phyloP scores from a whole-genome alignment of 2,888 invertebrate species.

The Xylota segnis region DNA sequence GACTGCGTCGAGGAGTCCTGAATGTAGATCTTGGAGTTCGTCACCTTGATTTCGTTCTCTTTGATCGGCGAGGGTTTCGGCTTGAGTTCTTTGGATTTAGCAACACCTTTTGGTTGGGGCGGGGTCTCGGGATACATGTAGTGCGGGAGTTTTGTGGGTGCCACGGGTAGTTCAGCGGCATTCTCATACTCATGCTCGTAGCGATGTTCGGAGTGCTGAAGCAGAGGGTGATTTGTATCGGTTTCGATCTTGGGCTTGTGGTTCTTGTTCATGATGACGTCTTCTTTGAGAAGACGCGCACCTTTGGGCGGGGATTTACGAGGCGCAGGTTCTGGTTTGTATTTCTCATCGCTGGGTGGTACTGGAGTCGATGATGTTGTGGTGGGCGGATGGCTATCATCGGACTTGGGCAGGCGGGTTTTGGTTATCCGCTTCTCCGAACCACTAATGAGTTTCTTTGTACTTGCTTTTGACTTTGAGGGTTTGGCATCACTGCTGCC shows the following conservation, averaged over 20 bases:
- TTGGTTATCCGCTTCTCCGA: conserved; percentile 81
- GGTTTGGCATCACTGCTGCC: conserved; percentile 80
- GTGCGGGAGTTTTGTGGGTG: conserved; percentile 87
- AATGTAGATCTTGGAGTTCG: conserved; percentile 82
- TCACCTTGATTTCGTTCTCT: conserved; percentile 83
- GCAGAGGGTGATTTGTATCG: conserved; percentile 88
- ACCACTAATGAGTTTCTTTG: conserved; percentile 73
- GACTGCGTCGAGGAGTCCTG: conserved; percentile 80
- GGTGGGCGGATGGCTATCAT: conserved; percentile 74
- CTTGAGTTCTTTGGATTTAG: conserved; percentile 78
- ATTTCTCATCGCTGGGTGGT: conserved; percentile 84
- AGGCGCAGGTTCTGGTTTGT: conserved; percentile 84
- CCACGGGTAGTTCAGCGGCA: conserved; percentile 83
- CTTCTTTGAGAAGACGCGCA: conserved; percentile 83
- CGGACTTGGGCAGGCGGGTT: conserved; percentile 81
- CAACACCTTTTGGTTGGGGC: conserved; percentile 78
- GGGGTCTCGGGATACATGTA: conserved; percentile 87
- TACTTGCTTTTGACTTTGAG: conserved; percentile 79
- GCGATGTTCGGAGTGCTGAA: conserved; percentile 92
- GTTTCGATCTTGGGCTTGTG: conserved; percentile 84
- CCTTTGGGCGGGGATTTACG: conserved; percentile 83
- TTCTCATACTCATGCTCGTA: conserved; percentile 88
- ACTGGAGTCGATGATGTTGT: conserved; percentile 67
- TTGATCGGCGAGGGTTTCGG: conserved; percentile 84
- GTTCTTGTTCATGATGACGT: conserved; percentile 86